phyloP scores from a whole-genome alignment of 1,140 invertebrate genomes.

The Aphaenogaster rudis region DNA sequence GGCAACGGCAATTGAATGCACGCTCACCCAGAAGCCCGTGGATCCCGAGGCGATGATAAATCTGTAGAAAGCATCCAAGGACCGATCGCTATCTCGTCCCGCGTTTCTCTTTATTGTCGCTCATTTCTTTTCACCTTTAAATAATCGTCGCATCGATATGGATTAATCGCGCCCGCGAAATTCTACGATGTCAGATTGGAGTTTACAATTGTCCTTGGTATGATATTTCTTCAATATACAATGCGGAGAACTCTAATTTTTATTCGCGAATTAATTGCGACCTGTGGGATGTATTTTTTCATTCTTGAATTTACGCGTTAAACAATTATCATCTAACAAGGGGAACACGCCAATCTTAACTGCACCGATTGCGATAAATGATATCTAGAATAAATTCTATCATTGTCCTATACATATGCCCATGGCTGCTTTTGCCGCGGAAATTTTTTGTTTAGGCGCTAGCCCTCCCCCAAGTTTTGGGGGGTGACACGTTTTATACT shows the following conservation, averaged over 20 bases:
- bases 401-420: too few relatives aligned
- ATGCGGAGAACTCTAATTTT: neutral
- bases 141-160: conserved; percentile 54
- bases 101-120: conserved; percentile 9
- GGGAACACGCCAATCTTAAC: too few relatives aligned
- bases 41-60: conserved; percentile 79
- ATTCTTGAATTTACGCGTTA: neutral
- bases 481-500: too few relatives aligned
- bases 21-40: conserved; percentile 68
- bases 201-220: neutral
- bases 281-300: neutral
- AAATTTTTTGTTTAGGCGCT: too few relatives aligned
- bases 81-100: conserved; percentile 5
- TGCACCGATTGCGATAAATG: too few relatives aligned
- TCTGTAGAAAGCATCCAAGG: conserved; percentile 70
- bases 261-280: neutral
- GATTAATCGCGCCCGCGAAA: neutral
- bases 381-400: too few relatives aligned
- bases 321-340: neutral
- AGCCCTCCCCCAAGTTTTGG: too few relatives aligned
- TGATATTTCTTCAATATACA: neutral
- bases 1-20: conserved; percentile 77
- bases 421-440: too few relatives aligned
- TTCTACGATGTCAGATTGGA: neutral
- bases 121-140: conserved; percentile 36